A percentile compares a stretch with the other conserved stretches of the same genome.
Conservation (phyloP, 2,888 invertebrate species). For the Trachelus troglodyta region DNA sequence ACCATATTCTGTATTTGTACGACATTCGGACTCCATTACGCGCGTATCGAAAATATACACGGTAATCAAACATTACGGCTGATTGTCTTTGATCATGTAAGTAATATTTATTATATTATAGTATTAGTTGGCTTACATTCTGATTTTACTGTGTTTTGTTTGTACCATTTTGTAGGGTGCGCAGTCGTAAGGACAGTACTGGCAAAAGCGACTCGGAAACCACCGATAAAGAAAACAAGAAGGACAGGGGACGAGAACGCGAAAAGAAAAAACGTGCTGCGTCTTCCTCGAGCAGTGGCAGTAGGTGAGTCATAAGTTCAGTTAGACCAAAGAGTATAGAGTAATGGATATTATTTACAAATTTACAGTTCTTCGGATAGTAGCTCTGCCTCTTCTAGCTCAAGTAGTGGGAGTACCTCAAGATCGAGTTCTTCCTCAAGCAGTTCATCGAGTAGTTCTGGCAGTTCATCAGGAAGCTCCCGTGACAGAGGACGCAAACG, state of each 20-base stretch:
- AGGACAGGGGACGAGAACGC: slow-evolving; percentile 71
- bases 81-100: not conserved
- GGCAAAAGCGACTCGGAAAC: slow-evolving; percentile 72
- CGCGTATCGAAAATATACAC: not conserved
- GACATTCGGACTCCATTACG: not conserved
- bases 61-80: not conserved
- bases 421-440: slow-evolving; percentile 81
- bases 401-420: slow-evolving; percentile 68
- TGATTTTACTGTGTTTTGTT: not conserved
- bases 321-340: not conserved
- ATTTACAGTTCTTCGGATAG: slow-evolving; percentile 78
- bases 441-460: slow-evolving; percentile 83
- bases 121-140: not conserved
- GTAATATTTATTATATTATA: not conserved
- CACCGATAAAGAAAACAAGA: slow-evolving; percentile 80
- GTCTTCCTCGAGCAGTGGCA: slow-evolving; percentile 84
- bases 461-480: slow-evolving; percentile 70
- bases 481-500: slow-evolving; percentile 74
- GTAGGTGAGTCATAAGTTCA: slow-evolving; percentile 71
- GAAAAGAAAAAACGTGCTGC: slow-evolving; percentile 78
- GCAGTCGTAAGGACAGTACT: slow-evolving; percentile 73
- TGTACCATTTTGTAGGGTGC: slow-evolving; percentile 71
- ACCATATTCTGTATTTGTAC: not conserved
- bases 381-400: slow-evolving; percentile 73
- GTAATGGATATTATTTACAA: slow-evolving; percentile 7